Evolutionary conservation across 2,888 invertebrate genomes (phyloP), one percentile per base, ranked within the genome.

Genomic region (Alviniconcha strummeri): DNA sequence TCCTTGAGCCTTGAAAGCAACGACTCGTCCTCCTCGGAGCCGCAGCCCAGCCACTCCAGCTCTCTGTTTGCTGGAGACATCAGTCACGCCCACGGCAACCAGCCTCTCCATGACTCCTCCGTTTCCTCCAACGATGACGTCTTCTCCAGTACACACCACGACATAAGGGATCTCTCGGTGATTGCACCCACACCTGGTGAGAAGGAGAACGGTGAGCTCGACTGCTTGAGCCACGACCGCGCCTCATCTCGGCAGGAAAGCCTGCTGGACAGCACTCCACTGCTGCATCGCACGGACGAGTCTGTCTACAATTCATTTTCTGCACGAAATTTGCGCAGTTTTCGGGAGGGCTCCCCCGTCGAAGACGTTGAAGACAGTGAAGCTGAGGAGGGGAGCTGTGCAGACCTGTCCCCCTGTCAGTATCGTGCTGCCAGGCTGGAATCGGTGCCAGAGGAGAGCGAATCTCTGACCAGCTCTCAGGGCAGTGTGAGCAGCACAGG

Each of bases 271-370:
- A 89, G 88, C 64, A 92, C 91, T 36, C 91, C 92, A 3, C 89
- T 90, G 81, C 89, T 91, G 86, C 90, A 91, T 83, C 85, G 91
- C 36, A 89, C 90, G 2, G 87, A 89, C 67, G 90, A 90, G 81
- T 89, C 91, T 8, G 89, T 91, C 56, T 89, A 88, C 88, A 91
- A 90, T 71, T 91, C 92, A 0, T 91, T 90, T 84, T 90, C 92
- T 2, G 92, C 92, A 0, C 85, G 88, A 72, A 90, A 90, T 82
- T 86, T 92, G 75, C 89, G 91, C 11, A 90, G 89, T 11, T 89
- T 92, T 87, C 85, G 90, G 17, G 88, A 89, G 57, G 91, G 90
- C 5, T 90, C 90, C 0, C 89, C 89, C 67, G 87, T 87, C 0
- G 90, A 90, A n/a, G 54, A 17, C 13, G 17, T 13, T 67, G 36